phyloP scores from a whole-genome alignment of 2,888 invertebrate genomes.

The Latheticus oryzae region DNA sequence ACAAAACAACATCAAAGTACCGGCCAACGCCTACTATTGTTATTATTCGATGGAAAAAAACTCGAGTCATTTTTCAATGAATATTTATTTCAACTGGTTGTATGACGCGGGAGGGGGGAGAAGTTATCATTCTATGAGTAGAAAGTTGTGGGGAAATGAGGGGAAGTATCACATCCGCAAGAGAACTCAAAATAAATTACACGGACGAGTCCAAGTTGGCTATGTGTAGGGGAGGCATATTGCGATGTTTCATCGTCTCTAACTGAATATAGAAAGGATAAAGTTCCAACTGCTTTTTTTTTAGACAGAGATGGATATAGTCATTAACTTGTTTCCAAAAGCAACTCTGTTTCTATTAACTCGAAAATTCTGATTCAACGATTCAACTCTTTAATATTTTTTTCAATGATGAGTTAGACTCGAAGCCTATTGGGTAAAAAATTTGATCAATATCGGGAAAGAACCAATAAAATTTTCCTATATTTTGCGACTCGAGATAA shows the following conservation, averaged over 20 bases:
- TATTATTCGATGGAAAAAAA: constrained; percentile 14
- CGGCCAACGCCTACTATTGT: constrained; percentile 20
- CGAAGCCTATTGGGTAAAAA: constrained; percentile 3
- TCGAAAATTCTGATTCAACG: constrained; percentile 15
- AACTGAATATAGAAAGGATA: too few relatives aligned
- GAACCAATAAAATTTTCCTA: constrained; percentile 1
- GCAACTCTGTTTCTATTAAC: not conserved
- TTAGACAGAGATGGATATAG: constrained; percentile 11
- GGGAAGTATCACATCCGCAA: constrained; percentile 23
- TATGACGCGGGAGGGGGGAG: constrained; percentile 22
- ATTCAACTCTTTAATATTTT: not conserved
- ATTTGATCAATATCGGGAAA: constrained; percentile 24
- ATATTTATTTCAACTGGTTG: constrained; percentile 35
- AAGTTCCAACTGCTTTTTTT: not conserved
- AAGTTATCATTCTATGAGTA: too few relatives aligned
- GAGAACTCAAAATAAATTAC: constrained; percentile 51
- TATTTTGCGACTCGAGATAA: not conserved
- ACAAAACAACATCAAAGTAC: constrained; percentile 17
- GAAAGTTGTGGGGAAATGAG: constrained; percentile 19
- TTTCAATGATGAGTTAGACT: not conserved
- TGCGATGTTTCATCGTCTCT: constrained; percentile 21
- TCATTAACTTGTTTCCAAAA: constrained; percentile 15
- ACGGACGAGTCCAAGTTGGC: constrained; percentile 53
- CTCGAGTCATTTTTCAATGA: constrained; percentile 17
- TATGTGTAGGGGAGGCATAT: constrained; percentile 26